Conservation (phyloP, 2,113 vertebrate species). For the Anser cygnoides region DNA sequence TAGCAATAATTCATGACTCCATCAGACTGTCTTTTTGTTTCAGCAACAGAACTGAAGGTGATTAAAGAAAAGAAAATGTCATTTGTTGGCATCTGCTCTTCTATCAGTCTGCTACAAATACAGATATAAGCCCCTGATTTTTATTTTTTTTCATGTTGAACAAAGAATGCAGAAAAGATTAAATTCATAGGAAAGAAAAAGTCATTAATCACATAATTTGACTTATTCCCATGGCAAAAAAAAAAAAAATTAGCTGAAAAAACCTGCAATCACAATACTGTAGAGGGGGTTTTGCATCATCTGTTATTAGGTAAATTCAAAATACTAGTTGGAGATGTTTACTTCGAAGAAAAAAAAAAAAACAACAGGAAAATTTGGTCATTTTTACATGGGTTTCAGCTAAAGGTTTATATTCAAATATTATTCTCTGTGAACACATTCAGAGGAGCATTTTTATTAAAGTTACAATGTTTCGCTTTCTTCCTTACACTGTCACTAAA, state of each 20-base stretch:
- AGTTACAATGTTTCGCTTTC: background rate
- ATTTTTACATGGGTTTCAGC: background rate
- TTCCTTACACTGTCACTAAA: background rate
- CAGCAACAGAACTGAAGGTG: background rate
- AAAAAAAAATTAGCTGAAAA: background rate
- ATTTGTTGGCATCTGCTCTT: background rate
- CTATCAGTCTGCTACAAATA: background rate
- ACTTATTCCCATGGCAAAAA: background rate
- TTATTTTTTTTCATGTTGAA: background rate
- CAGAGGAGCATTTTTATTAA: background rate
- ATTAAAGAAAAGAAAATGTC: constrained; percentile 2
- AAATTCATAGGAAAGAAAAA: background rate
- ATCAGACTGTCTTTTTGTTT: background rate
- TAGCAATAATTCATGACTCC: background rate
- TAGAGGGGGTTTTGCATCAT: background rate
- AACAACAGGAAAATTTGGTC: background rate
- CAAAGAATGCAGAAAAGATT: background rate
- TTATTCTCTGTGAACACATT: background rate
- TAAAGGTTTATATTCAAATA: background rate
- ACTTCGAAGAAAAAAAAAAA: background rate
- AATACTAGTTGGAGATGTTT: background rate
- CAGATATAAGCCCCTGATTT: background rate
- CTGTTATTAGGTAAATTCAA: background rate
- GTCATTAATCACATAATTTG: background rate
- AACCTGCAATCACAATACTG: background rate